Conservation (phyloP, 1,140 invertebrate genomes). For the Campoletis sonorensis region DNA sequence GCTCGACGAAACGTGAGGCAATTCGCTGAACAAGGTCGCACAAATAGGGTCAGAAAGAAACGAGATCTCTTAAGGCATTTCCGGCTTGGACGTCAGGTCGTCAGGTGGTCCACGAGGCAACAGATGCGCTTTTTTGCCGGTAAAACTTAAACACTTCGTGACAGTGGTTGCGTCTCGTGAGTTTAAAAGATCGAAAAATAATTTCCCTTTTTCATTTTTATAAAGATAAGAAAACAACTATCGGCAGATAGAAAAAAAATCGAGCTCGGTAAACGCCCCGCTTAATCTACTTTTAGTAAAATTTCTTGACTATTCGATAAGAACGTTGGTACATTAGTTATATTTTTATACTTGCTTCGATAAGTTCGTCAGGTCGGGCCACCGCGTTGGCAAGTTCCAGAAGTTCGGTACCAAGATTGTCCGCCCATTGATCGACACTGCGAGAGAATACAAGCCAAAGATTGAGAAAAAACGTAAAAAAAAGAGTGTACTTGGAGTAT, state of each 20-base stretch:
- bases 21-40: background rate
- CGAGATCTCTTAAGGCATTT: background rate
- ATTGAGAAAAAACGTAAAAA: constrained; percentile 17
- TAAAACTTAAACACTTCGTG: background rate
- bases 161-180: background rate
- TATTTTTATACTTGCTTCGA: constrained; percentile 71
- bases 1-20: background rate
- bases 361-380: constrained; percentile 79
- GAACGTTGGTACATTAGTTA: background rate
- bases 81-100: background rate
- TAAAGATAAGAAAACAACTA: background rate
- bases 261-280: no score
- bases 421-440: constrained; percentile 80
- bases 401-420: constrained; percentile 79
- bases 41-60: background rate
- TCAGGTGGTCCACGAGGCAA: constrained; percentile 16
- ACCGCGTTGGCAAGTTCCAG: constrained; percentile 79
- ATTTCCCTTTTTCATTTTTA: background rate
- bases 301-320: no score
- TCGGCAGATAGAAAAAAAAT: background rate
- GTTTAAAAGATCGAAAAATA: background rate
- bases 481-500: background rate
- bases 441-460: constrained; percentile 42
- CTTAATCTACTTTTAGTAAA: no score
- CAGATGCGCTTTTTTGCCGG: constrained; percentile 23